Percentiles rank a stretch among this genome's conserved stretches.
phyloP scores from a whole-genome alignment of 2,888 invertebrate genomes.

The Eupithecia vulgata region DNA sequence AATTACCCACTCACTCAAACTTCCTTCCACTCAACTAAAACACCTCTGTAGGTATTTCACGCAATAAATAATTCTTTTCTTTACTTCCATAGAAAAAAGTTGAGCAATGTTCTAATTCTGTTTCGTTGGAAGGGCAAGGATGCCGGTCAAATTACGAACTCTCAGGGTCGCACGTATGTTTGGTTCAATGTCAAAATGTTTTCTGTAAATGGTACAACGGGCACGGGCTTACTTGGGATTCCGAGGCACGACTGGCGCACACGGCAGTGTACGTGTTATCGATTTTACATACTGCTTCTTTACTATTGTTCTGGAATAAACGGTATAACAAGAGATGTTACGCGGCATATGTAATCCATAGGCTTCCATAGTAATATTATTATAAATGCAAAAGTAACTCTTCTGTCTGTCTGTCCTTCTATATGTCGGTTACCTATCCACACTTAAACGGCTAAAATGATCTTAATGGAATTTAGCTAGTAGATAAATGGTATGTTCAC shows the following conservation, averaged over 20 bases:
- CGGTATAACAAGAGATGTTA: neutral
- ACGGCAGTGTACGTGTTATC: constrained; percentile 4
- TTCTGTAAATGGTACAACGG: constrained; percentile 28
- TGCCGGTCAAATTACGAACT: constrained; percentile 25
- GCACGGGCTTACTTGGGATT: constrained; percentile 19
- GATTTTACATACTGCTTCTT: constrained; percentile 17
- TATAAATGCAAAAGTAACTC: neutral
- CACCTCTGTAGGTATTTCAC: too few relatives aligned
- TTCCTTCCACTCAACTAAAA: too few relatives aligned
- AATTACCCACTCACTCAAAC: neutral
- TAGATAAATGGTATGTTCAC: neutral
- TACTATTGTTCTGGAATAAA: neutral
- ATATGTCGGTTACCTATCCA: neutral
- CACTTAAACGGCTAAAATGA: neutral
- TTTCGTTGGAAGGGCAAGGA: constrained; percentile 28
- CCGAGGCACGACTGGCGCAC: constrained; percentile 7
- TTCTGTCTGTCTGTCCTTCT: neutral
- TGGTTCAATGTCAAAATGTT: constrained; percentile 34
- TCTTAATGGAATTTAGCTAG: neutral
- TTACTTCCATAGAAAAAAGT: neutral
- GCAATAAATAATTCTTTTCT: too few relatives aligned
- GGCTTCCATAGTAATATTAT: neutral
- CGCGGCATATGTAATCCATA: neutral
- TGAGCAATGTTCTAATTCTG: constrained; percentile 17
- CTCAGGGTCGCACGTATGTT: constrained; percentile 25